These are phyloP conservation scores for Synergus itoensis DNA, from an alignment of 2,888 invertebrate species.

Conservation along the genomic window DNA sequence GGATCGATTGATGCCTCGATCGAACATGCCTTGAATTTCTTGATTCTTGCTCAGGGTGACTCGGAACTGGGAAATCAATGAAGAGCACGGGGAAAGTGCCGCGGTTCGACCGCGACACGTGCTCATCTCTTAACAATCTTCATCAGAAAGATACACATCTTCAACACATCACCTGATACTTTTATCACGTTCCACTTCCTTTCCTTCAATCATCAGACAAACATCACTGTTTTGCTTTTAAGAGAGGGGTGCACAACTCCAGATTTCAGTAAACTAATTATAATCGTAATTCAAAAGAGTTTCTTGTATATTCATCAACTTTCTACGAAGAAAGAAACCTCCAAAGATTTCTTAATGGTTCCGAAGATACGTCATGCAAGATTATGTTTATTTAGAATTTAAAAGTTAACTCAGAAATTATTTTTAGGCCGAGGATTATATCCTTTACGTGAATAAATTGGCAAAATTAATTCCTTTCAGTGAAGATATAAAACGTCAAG, in stretches of 20 bases:
- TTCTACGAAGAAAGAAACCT: not conserved
- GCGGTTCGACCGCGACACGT: conserved; percentile 47
- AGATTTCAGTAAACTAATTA: not conserved
- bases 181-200: conserved; percentile 1
- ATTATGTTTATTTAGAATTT: not conserved
- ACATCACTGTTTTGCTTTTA: not conserved
- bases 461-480: not conserved
- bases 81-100: conserved; percentile 57
- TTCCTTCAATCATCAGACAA: not conserved
- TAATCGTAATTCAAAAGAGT: conserved; percentile 1
- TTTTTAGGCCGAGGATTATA: conserved; percentile 11
- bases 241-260: too few relatives aligned
- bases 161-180: not conserved
- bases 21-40: conserved; percentile 48
- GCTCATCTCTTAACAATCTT: conserved; percentile 38
- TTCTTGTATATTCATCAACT: not conserved
- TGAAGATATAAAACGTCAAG: conserved; percentile 23
- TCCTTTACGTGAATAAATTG: conserved; percentile 28
- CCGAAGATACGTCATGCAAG: not conserved
- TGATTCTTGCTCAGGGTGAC: conserved; percentile 42
- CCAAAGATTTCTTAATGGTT: not conserved
- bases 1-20: conserved; percentile 31
- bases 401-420: not conserved
- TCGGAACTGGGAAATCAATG: conserved; percentile 55
- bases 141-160: not conserved